These are phyloP conservation scores for Cossypha caffra DNA, from an alignment of 2,797 vertebrate genomes.

Conservation along the genomic window DNA sequence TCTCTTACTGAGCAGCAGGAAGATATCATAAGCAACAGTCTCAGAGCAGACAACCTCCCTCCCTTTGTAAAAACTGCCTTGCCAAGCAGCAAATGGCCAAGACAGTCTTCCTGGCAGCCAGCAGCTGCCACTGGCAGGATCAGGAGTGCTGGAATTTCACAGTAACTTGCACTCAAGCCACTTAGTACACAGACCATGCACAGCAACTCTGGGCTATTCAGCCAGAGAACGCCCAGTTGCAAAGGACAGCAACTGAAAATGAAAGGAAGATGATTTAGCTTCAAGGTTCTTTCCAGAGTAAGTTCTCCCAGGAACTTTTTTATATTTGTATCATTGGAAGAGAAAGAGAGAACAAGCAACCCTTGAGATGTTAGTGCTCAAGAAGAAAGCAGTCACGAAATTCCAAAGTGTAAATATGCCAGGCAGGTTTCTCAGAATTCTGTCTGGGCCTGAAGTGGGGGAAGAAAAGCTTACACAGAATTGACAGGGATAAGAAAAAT, in stretches of 20 bases:
- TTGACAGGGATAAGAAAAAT: neutral
- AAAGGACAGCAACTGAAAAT: neutral
- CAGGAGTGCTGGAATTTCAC: slow-evolving; percentile 12
- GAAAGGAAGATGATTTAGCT: neutral
- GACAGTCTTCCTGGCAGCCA: neutral
- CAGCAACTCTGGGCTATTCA: neutral
- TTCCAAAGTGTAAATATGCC: neutral
- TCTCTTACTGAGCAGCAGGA: neutral
- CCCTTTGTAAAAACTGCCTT: neutral
- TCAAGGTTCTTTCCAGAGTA: neutral
- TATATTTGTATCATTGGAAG: neutral
- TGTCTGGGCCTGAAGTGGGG: neutral
- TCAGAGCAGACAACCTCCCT: neutral
- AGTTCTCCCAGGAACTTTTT: neutral
- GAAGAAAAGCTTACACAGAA: neutral
- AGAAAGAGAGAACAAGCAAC: neutral
- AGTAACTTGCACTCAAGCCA: neutral
- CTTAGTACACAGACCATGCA: neutral
- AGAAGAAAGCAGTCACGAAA: neutral
- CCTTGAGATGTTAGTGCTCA: neutral
- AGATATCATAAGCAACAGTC: neutral
- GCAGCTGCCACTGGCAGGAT: neutral
- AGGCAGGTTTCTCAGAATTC: neutral
- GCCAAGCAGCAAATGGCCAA: neutral
- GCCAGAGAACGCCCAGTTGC: neutral